Evolutionary conservation across 2,888 invertebrate genomes (phyloP), one percentile per base, ranked within the genome.

Genomic region (Sesamia inferens): DNA sequence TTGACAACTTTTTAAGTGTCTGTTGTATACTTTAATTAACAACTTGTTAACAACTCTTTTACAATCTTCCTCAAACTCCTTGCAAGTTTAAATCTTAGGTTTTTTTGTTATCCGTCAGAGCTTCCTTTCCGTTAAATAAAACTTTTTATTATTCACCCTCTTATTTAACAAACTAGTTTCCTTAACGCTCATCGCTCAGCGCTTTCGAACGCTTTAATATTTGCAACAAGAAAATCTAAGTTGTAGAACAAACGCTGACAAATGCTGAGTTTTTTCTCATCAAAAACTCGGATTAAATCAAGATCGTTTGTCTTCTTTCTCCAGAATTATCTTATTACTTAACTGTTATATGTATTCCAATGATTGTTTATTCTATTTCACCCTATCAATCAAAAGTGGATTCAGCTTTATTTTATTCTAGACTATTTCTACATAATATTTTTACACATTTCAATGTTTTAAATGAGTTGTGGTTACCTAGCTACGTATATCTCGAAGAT

Each of bases 1-100:
- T 76, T 82, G 65, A 69, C 67, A 79, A 84, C 59, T 79, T 76
- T 82, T 78, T 79, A 76, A 82, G 83, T 79, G 74, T 65, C 83
- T 83, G 2, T 31, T 76, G 74, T 78, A 72, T 72, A 71, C 65
- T 73, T 68, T 76, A 78, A 79, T 79, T 77, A 70, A 44, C 62
- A 72, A 85, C 68, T 85, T 62, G 59, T 66, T 78, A 72, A 57
- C 65, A 72, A 74, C 68, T 75, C 44, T 66, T 82, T 73, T 62
- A 74, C 47, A 75, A 71, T 58, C 42, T 66, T 68, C 42, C 71
- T 69, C 51, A 62, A 79, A 69, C 57, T 66, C 11, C 24, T 58
- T 55, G 16, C 31, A 70, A 74, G 51, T 67, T 62, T 48, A 2
- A 58, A 16, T 65, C 68, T 70, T 55, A 70, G 6, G 16, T 68